Conservation (phyloP, 1,140 invertebrate genomes). For the Halesus radiatus region DNA sequence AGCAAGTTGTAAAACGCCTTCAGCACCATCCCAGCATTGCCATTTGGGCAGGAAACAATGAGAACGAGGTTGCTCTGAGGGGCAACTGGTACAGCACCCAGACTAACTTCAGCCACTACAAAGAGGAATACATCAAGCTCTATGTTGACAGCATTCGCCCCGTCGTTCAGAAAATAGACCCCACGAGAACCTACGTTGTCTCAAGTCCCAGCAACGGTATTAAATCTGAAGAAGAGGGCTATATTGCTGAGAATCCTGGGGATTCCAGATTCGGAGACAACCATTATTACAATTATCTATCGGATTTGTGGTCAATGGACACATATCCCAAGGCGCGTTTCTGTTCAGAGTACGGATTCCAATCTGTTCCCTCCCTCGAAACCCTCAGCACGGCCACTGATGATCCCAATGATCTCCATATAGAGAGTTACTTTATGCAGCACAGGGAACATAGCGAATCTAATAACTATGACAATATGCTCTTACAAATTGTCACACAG, state of each 20-base stretch:
- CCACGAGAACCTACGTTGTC: conserved; percentile 77
- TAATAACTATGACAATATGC: conserved; percentile 76
- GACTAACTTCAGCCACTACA: conserved; percentile 73
- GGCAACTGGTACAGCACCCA: conserved; percentile 87
- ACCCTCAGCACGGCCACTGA: conserved; percentile 74
- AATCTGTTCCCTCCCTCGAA: conserved; percentile 84
- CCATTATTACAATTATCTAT: conserved; percentile 92
- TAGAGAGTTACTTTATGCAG: conserved; percentile 75
- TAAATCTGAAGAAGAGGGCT: conserved; percentile 82
- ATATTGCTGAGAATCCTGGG: conserved; percentile 83
- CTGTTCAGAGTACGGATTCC: conserved; percentile 95
- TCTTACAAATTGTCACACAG: conserved; percentile 72
- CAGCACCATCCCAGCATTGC: conserved; percentile 92
- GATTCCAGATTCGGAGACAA: conserved; percentile 90
- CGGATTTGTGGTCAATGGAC: conserved; percentile 84
- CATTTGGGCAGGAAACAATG: conserved; percentile 96
- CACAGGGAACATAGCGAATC: conserved; percentile 87
- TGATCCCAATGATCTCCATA: conserved; percentile 72
- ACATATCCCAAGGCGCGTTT: conserved; percentile 88
- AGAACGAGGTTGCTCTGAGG: conserved; percentile 93
- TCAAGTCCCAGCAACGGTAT: conserved; percentile 96
- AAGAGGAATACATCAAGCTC: conserved; percentile 87
- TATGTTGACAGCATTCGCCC: conserved; percentile 86
- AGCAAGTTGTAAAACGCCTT: conserved; percentile 86
- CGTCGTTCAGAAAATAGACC: conserved; percentile 76